Conservation (phyloP, 2,113 vertebrate genomes). For the Pseudorectes ferrugineus region DNA sequence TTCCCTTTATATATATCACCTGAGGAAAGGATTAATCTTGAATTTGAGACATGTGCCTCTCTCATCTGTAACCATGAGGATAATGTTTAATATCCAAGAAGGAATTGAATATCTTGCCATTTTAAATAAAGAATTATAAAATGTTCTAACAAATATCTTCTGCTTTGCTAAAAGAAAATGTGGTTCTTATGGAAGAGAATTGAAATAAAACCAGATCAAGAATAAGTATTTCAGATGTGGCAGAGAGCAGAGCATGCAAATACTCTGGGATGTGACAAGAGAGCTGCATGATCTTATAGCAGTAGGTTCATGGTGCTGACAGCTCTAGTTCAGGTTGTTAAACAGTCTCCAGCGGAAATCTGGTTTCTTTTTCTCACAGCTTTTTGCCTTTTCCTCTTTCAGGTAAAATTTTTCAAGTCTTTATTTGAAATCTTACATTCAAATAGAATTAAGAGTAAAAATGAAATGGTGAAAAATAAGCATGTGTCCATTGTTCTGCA, state of each 20-base stretch:
- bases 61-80: slow-evolving; percentile 32
- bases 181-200: background rate
- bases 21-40: slow-evolving; percentile 52
- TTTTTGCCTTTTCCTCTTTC: background rate
- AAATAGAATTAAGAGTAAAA: background rate
- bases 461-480: background rate
- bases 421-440: background rate
- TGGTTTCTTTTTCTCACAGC: background rate
- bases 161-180: background rate
- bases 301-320: background rate
- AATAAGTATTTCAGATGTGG: background rate
- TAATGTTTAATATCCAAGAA: slow-evolving; percentile 27
- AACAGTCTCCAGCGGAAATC: background rate
- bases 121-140: slow-evolving; percentile 51
- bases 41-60: background rate
- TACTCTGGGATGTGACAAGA: background rate
- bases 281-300: background rate
- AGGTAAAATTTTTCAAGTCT: background rate
- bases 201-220: background rate
- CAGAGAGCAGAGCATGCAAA: background rate
- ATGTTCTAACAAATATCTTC: slow-evolving; percentile 9
- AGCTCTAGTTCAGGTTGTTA: background rate
- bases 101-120: slow-evolving; percentile 17
- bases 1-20: slow-evolving; percentile 22
- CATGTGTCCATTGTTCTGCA: background rate